A percentile compares a stretch with the other conserved stretches of the same genome.
Evolutionary conservation across 2,797 vertebrate genomes (phyloP).

Genomic region (Sebastes nivosus): DNA sequence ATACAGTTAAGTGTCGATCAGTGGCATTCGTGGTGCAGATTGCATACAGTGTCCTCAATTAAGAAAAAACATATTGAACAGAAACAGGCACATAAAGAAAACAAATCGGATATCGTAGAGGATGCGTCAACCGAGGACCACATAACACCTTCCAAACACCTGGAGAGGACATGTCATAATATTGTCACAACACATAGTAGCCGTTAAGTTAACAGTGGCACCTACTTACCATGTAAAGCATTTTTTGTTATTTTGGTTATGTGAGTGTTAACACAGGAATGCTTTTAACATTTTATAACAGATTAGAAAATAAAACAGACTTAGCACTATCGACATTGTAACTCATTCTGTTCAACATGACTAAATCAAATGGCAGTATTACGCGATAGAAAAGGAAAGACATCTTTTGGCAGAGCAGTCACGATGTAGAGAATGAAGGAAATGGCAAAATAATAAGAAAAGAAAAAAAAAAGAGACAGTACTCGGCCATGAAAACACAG

Average conservation of each 20-base stretch:
- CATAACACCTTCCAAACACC: slow-evolving; percentile 41
- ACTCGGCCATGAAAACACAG: slow-evolving; percentile 49
- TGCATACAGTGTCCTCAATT: slow-evolving; percentile 82
- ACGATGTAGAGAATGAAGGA: slow-evolving; percentile 54
- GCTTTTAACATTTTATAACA: slow-evolving; percentile 32
- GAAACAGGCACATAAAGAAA: slow-evolving; percentile 66
- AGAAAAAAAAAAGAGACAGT: slow-evolving; percentile 31
- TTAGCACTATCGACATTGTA: slow-evolving; percentile 76
- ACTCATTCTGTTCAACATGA: slow-evolving; percentile 67
- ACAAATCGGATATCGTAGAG: slow-evolving; percentile 26
- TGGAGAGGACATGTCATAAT: slow-evolving; percentile 43
- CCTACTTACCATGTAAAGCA: slow-evolving; percentile 52
- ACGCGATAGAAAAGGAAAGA: slow-evolving; percentile 76
- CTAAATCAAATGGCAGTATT: slow-evolving; percentile 80
- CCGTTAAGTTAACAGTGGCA: slow-evolving; percentile 23
- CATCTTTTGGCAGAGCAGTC: slow-evolving; percentile 69
- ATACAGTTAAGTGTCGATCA: slow-evolving; percentile 79
- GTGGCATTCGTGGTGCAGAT: slow-evolving; percentile 82
- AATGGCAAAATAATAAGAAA: slow-evolving; percentile 11
- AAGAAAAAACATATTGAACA: slow-evolving; percentile 54
- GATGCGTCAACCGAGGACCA: slow-evolving; percentile 33
- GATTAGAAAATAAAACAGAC: slow-evolving; percentile 74
- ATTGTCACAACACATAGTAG: slow-evolving; percentile 33
- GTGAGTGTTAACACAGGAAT: slow-evolving; percentile 37
- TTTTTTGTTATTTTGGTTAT: slow-evolving; percentile 66